Base-by-base conservation (phyloP, 2,113 vertebrate genomes). In the Mus spicilegus region DNA sequence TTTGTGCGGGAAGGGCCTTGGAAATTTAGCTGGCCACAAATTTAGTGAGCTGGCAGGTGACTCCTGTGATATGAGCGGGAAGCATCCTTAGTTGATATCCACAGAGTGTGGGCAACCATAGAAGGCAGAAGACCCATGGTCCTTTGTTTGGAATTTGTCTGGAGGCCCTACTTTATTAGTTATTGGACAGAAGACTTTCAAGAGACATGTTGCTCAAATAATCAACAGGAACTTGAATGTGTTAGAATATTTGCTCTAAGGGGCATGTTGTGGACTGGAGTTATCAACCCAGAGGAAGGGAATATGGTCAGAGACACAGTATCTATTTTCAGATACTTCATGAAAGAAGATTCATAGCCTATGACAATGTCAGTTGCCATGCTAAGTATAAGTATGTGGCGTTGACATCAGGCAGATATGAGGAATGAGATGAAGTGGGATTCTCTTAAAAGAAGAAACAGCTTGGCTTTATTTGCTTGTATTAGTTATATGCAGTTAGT, bases 141-240 rank as follows among this genome's bases (percentile, higher is more conserved):
- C 33, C 42, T 94, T 88, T 58, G 17, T 81, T 92, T 88, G 69
- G 80, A 90, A 69, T 72, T 84, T 54, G 72, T 61, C 42, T 77
- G 61, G 51, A 36, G 1, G 33, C 54, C 63, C 63, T 61, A 46
- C 54, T 67, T 76, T 28, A 65, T 39, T 75, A 84, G 84, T 54
- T 61, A 90, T 42, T n/a, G n/a, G 24, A 11, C 13, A 19, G 3
- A 70, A 89, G 87, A 65, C 58, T 91, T 90, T 86, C 30, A 81
- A 70, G 86, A 88, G 49, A 75, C 26, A 16, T 91, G 24, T 28
- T 73, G 67, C 69, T 81, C 33, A 73, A 70, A 91, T 36, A 39
- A 88, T 67, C 24, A 49, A 69, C 2, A 36, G 36, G 69, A 90
- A 46, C 4, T 80, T 33, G 73, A 88, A 39, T 20, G 42, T 16